phyloP scores from a whole-genome alignment of 2,888 invertebrate genomes.

The Cheiracanthium punctorium region DNA sequence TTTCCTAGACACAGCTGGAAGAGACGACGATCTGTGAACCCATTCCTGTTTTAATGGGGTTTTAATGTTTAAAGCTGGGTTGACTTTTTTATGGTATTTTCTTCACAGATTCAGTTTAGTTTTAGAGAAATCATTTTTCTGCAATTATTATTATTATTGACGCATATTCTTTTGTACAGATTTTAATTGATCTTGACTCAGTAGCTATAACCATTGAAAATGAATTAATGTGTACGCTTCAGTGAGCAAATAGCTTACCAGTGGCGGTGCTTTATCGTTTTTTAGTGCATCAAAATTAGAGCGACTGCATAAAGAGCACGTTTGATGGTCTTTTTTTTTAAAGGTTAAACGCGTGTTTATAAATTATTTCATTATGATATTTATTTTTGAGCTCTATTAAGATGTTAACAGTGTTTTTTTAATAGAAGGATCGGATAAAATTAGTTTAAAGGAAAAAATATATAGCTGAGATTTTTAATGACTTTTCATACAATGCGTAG shows the following conservation, averaged over 20 bases:
- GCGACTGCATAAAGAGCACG: not conserved
- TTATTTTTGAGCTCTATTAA: no score
- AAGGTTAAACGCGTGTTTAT: no score
- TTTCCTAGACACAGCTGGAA: constrained; percentile 53
- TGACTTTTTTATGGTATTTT: constrained; percentile 24
- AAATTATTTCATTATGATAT: no score
- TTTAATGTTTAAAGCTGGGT: constrained; percentile 63
- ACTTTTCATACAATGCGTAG: no score
- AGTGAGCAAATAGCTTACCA: constrained; percentile 40
- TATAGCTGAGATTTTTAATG: no score
- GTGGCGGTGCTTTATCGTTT: not conserved
- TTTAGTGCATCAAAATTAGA: not conserved
- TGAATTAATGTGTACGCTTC: constrained; percentile 43
- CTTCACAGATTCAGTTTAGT: constrained; percentile 21
- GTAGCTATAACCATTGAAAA: constrained; percentile 25
- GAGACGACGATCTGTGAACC: constrained; percentile 50
- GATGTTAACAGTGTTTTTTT: no score
- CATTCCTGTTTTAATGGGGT: constrained; percentile 61
- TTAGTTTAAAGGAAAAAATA: no score
- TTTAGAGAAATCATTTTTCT: constrained; percentile 3
- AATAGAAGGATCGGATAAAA: no score
- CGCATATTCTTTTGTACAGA: constrained; percentile 38
- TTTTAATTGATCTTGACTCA: constrained; percentile 61
- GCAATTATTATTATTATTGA: constrained; percentile 33
- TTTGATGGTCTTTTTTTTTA: no score